A percentile compares a stretch with the other conserved stretches of the same genome.
These are phyloP conservation scores for Choloepus didactylus DNA, from an alignment of 2,797 vertebrate species.

Conservation along the genomic window DNA sequence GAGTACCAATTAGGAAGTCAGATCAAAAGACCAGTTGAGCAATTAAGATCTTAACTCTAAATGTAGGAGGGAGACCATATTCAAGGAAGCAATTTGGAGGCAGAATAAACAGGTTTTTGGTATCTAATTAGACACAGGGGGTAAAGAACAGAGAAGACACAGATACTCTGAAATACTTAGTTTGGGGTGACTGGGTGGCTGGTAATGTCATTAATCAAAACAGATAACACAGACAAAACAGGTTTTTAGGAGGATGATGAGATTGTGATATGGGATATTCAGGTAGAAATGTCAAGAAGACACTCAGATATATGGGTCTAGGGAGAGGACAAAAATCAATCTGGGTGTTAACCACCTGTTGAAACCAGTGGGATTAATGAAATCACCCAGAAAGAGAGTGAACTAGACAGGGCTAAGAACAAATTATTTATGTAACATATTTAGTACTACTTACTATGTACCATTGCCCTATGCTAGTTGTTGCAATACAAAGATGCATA, in stretches of 20 bases:
- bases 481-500: neutral
- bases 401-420: neutral
- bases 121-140: neutral
- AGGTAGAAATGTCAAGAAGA: neutral
- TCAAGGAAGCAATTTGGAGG: neutral
- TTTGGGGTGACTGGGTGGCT: neutral
- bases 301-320: neutral
- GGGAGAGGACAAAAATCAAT: neutral
- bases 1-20: neutral
- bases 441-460: neutral
- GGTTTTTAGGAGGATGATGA: neutral
- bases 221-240: neutral
- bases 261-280: neutral
- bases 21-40: neutral
- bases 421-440: neutral
- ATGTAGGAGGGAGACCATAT: neutral
- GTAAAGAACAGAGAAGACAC: neutral
- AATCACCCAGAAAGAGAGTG: neutral
- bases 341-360: neutral
- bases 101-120: neutral
- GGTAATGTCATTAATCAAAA: neutral
- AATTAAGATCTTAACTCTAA: neutral
- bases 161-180: neutral
- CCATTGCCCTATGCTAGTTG: neutral
- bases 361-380: neutral